A percentile compares a stretch with the other conserved stretches of the same genome.
Conservation (phyloP, 2,888 invertebrate genomes). For the Tetramorium bicarinatum region DNA sequence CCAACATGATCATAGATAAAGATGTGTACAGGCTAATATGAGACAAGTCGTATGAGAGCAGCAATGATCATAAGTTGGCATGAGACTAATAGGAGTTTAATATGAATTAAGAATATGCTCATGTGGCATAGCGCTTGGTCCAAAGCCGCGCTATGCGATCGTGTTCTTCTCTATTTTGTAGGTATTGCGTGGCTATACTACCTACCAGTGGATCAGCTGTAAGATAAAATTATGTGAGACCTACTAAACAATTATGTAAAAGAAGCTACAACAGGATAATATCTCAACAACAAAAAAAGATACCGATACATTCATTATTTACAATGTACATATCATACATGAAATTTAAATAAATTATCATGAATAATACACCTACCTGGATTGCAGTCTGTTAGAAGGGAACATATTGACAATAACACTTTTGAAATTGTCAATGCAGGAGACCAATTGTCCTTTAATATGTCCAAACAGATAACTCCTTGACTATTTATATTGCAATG, state of each 20-base stretch:
- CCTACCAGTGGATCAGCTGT: slow-evolving; percentile 98
- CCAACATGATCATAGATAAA: slow-evolving; percentile 58
- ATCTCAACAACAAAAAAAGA: not conserved
- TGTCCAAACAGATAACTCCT: slow-evolving; percentile 99
- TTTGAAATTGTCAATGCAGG: slow-evolving; percentile 99
- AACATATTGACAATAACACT: slow-evolving; percentile 98
- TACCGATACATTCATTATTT: not conserved
- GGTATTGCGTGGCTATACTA: slow-evolving; percentile 99
- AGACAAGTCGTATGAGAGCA: slow-evolving; percentile 63
- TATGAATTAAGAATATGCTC: slow-evolving; percentile 85
- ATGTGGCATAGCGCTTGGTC: slow-evolving; percentile 99
- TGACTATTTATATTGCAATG: slow-evolving; percentile 99
- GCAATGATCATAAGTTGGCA: slow-evolving; percentile 78
- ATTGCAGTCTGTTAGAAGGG: slow-evolving; percentile 99
- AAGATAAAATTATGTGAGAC: slow-evolving; percentile 80
- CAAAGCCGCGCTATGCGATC: slow-evolving; percentile 99
- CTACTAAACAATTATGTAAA: slow-evolving; percentile 16
- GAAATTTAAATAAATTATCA: slow-evolving; percentile 20
- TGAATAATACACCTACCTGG: slow-evolving; percentile 90
- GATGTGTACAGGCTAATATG: slow-evolving; percentile 64
- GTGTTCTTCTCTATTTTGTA: slow-evolving; percentile 98
- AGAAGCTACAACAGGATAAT: slow-evolving; percentile 50
- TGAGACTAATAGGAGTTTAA: slow-evolving; percentile 81
- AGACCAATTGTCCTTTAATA: slow-evolving; percentile 99
- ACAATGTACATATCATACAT: not conserved